Base-by-base conservation (phyloP, 2,797 vertebrate genomes). In the Hyperoplus immaculatus region DNA sequence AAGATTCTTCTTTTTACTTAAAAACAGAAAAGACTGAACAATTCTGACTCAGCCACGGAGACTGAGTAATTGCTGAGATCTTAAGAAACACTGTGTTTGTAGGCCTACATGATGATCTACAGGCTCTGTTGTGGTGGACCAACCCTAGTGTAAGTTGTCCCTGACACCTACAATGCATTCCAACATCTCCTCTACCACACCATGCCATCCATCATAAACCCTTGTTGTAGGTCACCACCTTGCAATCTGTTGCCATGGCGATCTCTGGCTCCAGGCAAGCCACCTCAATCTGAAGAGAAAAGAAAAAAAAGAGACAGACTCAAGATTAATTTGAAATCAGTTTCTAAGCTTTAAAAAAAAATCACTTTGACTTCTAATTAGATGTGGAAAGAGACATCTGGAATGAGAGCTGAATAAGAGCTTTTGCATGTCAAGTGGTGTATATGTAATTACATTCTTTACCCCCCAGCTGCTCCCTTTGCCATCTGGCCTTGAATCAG, bases 191-290 rank as follows among this genome's bases (percentile, higher is more conserved):
- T 78, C 72, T 74, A 29, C 56, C 21, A 49, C 75, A 53, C 62
- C 41, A 46, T 1, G 1, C 39, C 88, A 81, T 87, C 80, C 69
- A 95, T 97, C 94, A 99, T 94, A 99, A 91, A 43, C 98, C 98
- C 90, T 99, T 99, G 91, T 99, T 99, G 95, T 99, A 99, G 91
- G 96, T 94, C 89, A 99, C 95, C 43, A 96, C 95, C 93, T 96
- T 96, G 89, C 97, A 96, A 94, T 94, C 93, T 6, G 98, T 98
- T 94, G 97, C 96, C 95, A 83, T 94, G 81, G 96, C 95, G 1
- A 99, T 99, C 92, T 99, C 98, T 0, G 98, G 97, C 95, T 99
- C 98, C 87, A 99, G 94, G 69, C 91, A 93, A 88, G 96, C 95
- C 4, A 97, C 97, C 92, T 98, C 97, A 1, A 99, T 98, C 98